Evolutionary conservation across 2,113 vertebrate species (phyloP), one percentile per base, ranked within the genome.

Genomic region (Platysteira castanea): DNA sequence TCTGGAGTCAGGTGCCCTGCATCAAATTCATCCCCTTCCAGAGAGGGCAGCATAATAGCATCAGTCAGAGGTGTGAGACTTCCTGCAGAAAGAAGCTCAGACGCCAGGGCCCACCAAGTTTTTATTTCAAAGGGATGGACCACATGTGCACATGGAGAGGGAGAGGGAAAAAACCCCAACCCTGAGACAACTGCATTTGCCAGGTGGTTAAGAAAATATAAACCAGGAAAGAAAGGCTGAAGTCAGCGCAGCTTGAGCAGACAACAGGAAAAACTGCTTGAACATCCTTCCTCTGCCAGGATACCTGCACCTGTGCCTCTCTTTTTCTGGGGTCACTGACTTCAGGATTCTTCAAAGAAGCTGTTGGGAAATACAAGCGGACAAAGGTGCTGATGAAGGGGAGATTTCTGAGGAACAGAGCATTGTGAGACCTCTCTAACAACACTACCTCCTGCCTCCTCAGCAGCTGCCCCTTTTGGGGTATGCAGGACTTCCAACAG

Each of bases 81-180:
- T 87, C 56, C 64, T 61, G 31, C 68, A 85, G 71, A 86, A 94
- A 77, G 35, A 91, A 88, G n/a, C 24, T 44, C 27, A 49, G 47
- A 37, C 65, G 41, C 42, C 31, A 69, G 17, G 0, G 1, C 15
- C n/a, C 35, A 18, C 2, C 20, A 53, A 59, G 21, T 2, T 65
- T 67, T 85, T 50, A 63, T 83, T 90, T 90, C 70, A 91, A 96
- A 85, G 61, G 18, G 30, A 63, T 0, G 4, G 44, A 90, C 41
- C 1, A 2, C 0, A 0, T n/a, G n/a, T 53, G 42, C 56, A 54
- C 30, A 20, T 59, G 35, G 60, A 17, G 52, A 50, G 8, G 13
- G 16, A 28, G 53, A 57, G 10, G 14, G 15, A 12, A 80, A 60
- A 60, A 17, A 0, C 0, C 12, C 54, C 35, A 67, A 4, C 11